These are phyloP conservation scores for Ibidorhyncha struthersii DNA, from an alignment of 2,113 vertebrate genomes.

Conservation along the genomic window DNA sequence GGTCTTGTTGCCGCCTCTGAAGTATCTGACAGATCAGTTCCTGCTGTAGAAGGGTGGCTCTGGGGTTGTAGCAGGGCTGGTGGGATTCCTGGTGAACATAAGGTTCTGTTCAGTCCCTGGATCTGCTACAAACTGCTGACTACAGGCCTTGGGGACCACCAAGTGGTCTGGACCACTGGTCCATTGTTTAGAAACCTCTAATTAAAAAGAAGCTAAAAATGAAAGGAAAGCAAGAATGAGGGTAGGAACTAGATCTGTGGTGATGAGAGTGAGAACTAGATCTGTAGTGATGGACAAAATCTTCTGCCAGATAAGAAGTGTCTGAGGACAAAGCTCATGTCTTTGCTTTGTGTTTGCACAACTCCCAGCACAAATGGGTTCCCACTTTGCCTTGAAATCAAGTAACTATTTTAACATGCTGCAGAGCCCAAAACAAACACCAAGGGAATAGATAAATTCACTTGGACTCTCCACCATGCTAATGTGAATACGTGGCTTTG, in stretches of 20 bases:
- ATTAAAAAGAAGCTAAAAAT: neutral
- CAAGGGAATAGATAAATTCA: constrained; percentile 22
- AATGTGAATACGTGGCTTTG: constrained; percentile 47
- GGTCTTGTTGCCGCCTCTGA: neutral
- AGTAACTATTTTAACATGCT: constrained; percentile 2
- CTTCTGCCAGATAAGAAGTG: constrained; percentile 1
- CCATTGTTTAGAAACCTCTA: neutral
- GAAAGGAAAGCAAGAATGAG: neutral
- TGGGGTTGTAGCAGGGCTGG: neutral
- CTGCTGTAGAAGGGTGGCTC: neutral
- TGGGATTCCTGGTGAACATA: neutral
- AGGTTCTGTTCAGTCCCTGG: neutral
- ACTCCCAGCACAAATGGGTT: neutral
- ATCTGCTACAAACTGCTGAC: neutral
- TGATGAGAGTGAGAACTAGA: neutral
- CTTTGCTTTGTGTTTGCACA: neutral
- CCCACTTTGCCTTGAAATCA: constrained; percentile 22
- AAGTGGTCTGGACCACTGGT: neutral
- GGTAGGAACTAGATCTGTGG: neutral
- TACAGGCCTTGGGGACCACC: neutral
- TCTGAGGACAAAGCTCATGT: neutral
- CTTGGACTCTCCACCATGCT: constrained; percentile 30
- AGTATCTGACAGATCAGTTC: neutral
- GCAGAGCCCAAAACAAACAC: neutral
- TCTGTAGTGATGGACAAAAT: neutral